Conservation (phyloP, 2,888 invertebrate species). For the Diaphora mendica region DNA sequence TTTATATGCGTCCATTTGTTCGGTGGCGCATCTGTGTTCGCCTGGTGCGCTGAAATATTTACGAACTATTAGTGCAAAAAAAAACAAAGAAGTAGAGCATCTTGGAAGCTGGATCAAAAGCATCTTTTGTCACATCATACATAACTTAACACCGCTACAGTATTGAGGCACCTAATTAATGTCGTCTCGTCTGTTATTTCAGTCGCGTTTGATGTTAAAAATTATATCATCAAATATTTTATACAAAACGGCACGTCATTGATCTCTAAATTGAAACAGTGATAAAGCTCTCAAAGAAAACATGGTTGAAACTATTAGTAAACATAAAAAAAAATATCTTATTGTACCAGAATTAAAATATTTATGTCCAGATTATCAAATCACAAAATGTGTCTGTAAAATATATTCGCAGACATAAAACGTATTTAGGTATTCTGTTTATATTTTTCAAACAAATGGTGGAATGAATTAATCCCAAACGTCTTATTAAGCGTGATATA, state of each 20-base stretch:
- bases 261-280: conserved; percentile 39
- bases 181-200: conserved; percentile 61
- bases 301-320: conserved; percentile 21
- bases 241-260: conserved; percentile 39
- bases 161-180: conserved; percentile 70
- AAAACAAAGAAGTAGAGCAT: conserved; percentile 66
- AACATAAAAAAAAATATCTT: conserved; percentile 29
- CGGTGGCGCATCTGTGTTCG: conserved; percentile 74
- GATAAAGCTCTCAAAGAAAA: conserved; percentile 29
- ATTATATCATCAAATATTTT: conserved; percentile 40
- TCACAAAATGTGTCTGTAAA: conserved; percentile 2
- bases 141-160: conserved; percentile 74
- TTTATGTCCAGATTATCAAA: conserved; percentile 7
- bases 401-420: conserved; percentile 26
- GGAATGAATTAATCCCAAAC: conserved; percentile 36
- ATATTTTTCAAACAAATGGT: conserved; percentile 31
- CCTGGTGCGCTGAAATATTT: conserved; percentile 80
- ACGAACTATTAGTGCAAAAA: conserved; percentile 83
- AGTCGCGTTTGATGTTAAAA: conserved; percentile 61
- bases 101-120: conserved; percentile 62
- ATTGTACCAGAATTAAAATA: conserved; percentile 19
- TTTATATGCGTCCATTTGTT: conserved; percentile 82
- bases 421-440: conserved; percentile 17
- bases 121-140: conserved; percentile 71
- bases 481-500: conserved; percentile 50